Evolutionary conservation across 2,797 vertebrate genomes (phyloP).

Genomic region (Macroramphosus scolopax): DNA sequence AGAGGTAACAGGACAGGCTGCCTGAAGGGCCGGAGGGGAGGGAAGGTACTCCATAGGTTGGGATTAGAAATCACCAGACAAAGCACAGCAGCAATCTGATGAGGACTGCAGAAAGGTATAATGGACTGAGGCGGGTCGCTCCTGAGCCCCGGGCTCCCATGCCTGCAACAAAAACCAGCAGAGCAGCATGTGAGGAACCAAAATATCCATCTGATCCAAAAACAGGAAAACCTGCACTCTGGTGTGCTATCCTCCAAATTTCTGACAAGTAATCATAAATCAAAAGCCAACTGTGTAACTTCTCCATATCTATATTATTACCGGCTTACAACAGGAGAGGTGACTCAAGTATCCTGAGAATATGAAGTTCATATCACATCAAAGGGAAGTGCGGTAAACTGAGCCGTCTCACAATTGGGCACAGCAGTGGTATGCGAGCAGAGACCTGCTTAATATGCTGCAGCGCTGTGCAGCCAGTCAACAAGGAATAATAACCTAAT

Average conservation of each 20-base stretch:
- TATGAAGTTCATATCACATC: slow-evolving; percentile 65
- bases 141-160: slow-evolving; percentile 88
- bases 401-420: slow-evolving; percentile 58
- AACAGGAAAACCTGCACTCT: slow-evolving; percentile 20
- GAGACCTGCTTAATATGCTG: slow-evolving; percentile 73
- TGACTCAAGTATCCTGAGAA: slow-evolving; percentile 55
- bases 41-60: slow-evolving; percentile 29
- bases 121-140: slow-evolving; percentile 51
- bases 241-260: slow-evolving; percentile 26
- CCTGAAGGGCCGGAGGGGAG: slow-evolving; percentile 31
- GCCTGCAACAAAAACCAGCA: slow-evolving; percentile 76
- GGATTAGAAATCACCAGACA: slow-evolving; percentile 68
- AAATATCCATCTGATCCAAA: slow-evolving; percentile 26
- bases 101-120: slow-evolving; percentile 67
- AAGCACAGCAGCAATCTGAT: slow-evolving; percentile 66
- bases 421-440: slow-evolving; percentile 45
- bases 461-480: slow-evolving; percentile 71
- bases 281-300: slow-evolving; percentile 44
- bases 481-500: slow-evolving; percentile 77
- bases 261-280: slow-evolving; percentile 63
- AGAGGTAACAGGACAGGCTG: slow-evolving; percentile 46
- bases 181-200: slow-evolving; percentile 34
- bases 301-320: slow-evolving; percentile 63
- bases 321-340: slow-evolving; percentile 61
- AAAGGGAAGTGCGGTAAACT: slow-evolving; percentile 47